A percentile compares a stretch with the other conserved stretches of the same genome.
Conservation (phyloP, 2,113 vertebrate species). For the Pseudopodoces humilis region DNA sequence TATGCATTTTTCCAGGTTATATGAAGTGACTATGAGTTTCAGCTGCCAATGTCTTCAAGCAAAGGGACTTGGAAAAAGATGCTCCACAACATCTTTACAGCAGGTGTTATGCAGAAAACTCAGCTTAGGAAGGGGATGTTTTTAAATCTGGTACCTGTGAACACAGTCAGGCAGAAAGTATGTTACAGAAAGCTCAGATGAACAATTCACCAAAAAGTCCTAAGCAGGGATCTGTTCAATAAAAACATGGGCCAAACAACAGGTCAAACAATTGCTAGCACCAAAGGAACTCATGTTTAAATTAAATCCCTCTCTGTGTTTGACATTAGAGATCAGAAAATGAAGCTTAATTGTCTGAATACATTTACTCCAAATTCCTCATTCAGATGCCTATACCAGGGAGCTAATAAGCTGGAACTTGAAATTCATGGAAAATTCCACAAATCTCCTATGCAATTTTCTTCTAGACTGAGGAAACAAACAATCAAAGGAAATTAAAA, state of each 20-base stretch:
- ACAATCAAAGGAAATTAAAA: neutral
- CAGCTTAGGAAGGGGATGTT: neutral
- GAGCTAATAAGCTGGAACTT: neutral
- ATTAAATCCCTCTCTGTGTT: neutral
- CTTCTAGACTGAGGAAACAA: neutral
- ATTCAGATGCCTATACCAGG: neutral
- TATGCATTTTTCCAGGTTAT: neutral
- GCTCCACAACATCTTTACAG: neutral
- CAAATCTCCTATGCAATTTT: neutral
- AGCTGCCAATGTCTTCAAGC: neutral
- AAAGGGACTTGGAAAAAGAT: neutral
- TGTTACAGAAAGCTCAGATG: neutral
- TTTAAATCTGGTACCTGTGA: neutral
- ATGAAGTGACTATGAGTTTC: neutral
- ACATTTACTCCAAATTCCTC: slow-evolving; percentile 13
- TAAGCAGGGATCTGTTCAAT: neutral
- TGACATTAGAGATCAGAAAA: slow-evolving; percentile 46
- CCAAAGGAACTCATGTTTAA: neutral
- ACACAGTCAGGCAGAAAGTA: neutral
- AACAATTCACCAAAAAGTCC: neutral
- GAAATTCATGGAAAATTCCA: slow-evolving; percentile 6
- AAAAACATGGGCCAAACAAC: slow-evolving; percentile 6
- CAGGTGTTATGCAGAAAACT: neutral
- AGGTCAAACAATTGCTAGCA: neutral
- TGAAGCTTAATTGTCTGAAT: slow-evolving; percentile 44